A percentile compares a stretch with the other conserved stretches of the same genome.
Conservation (phyloP, 35 echinoderm and acorn worm genomes). For the Lytechinus variegatus region DNA sequence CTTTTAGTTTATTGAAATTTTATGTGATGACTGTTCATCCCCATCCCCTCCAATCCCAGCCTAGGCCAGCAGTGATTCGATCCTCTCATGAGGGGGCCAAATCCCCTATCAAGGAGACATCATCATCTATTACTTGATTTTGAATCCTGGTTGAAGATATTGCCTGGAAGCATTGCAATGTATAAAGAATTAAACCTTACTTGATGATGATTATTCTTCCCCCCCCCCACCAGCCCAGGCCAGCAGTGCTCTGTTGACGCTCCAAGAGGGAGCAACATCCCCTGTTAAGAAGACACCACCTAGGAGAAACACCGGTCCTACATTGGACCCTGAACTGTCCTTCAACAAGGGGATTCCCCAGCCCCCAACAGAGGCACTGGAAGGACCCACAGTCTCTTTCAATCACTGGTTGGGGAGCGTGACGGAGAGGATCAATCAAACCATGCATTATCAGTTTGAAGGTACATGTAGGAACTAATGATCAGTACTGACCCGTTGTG, state of each 20-base stretch:
- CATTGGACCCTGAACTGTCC: background rate
- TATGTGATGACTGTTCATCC: no score
- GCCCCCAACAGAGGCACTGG: background rate
- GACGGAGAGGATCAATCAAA: conserved; percentile 97
- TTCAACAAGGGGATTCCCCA: background rate
- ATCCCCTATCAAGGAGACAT: no score
- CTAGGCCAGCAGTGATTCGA: no score
- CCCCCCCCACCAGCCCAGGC: conserved; percentile 76
- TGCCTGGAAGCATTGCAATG: no score
- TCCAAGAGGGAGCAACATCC: conserved; percentile 86
- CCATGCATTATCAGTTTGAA: conserved; percentile 98
- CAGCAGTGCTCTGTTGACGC: conserved; percentile 94
- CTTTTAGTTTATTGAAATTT: no score
- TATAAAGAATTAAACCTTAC: no score
- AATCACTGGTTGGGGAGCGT: conserved; percentile 90
- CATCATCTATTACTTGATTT: no score
- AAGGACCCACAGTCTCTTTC: conserved; percentile 69
- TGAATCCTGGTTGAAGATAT: no score
- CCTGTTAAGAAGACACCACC: conserved; percentile 68
- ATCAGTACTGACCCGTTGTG: no score
- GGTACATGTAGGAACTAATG: conserved; percentile 67
- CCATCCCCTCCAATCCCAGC: no score
- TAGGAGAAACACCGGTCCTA: background rate
- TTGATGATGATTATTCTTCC: no score
- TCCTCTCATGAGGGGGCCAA: no score